Base-by-base conservation (phyloP, 2,888 invertebrate genomes). In the Lepidocyrtoides sp. region DNA sequence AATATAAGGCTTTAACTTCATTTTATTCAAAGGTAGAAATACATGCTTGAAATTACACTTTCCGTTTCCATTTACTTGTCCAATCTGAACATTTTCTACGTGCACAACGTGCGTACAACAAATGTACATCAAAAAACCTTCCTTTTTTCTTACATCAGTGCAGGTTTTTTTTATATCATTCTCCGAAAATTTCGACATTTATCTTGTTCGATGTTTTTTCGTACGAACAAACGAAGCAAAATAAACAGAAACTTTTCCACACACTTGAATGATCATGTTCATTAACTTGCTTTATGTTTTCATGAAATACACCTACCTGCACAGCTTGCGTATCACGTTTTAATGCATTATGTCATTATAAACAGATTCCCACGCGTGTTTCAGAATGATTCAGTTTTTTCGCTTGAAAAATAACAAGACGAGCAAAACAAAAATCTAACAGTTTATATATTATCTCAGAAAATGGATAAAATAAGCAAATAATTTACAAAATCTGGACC, bases 291-390 rank as follows among this genome's bases (percentile, higher is more conserved):
- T n/a, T n/a, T n/a, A n/a, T n/a, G n/a, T n/a, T n/a, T n/a, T 10
- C 48, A 2, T 48, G 10, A 48, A 63, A 29, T 23, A 23, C 23
- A 26, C 32, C 66, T 69, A 69, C 69, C 69, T 69, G 36, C 69
- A 36, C 69, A 32, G 69, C 17, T 36, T 69, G 69, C 69, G 41
- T 69, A 20, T 69, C 69, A 69, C 69, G 69, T n/a, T 36, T 36
- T 8, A 10, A n/a, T 29, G 14, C 17, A 12, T 29, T n/a, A 41
- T 36, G 14, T 14, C 4, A 29, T 12, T 4, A 63, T 69, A 7
- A 17, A 32, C 17, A 17, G 10, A 41, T 69, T 69, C 69, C 69
- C 69, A 69, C 69, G 41, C 41, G 20, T 69, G 36, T 69, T 69
- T 17, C 69, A 36, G 36, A 36, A 36, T 41, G 41, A 36, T 41